Base-by-base conservation (phyloP, 1,140 invertebrate genomes). In the Polyergus mexicanus region DNA sequence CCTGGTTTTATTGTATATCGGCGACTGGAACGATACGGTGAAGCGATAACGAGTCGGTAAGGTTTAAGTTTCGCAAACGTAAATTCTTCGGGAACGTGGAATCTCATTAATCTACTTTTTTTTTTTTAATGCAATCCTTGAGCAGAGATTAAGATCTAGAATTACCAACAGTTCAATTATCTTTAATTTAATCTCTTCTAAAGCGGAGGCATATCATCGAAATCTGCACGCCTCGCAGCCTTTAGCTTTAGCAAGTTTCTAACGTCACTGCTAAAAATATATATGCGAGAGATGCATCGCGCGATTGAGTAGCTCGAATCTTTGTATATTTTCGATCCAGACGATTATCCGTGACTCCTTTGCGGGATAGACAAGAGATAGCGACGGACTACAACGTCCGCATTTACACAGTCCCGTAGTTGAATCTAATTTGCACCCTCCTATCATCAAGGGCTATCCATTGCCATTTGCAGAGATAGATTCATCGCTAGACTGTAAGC, bases 371-470 rank as follows among this genome's bases (percentile, higher is more conserved):
- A 84, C 77, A 76, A 65, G 81, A 44, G 44, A 65, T 84, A 65
- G 76, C 13, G 72, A 56, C 44, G 44, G 75, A n/a, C 28, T 2
- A 16, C 41, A 65, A 51, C 22, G 76, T 84, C 62, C 32, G 58
- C 81, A 84, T 77, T 84, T 84, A 84, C 72, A 84, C 51, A 84
- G 54, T 72, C 25, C 38, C n/a, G 35, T 16, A 71, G 35, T 38
- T 41, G 19, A 68, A 69, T 4, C 22, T 60, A 13, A 19, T 44
- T 60, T 74, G 44, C 32, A 65, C 16, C 41, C 35, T 32, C 32
- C n/a, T 32, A 28, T 32, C 41, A 44, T 68, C 72, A 41, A 28
- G 54, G 28, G 19, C 38, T 71, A 22, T 28, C 41, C 51, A 77
- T 72, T 84, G 56, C n/a, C 58, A 77, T 84, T 22, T 41, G 72